These are phyloP conservation scores for Catharus fuscescens DNA, from an alignment of 2,113 vertebrate genomes.

Conservation along the genomic window DNA sequence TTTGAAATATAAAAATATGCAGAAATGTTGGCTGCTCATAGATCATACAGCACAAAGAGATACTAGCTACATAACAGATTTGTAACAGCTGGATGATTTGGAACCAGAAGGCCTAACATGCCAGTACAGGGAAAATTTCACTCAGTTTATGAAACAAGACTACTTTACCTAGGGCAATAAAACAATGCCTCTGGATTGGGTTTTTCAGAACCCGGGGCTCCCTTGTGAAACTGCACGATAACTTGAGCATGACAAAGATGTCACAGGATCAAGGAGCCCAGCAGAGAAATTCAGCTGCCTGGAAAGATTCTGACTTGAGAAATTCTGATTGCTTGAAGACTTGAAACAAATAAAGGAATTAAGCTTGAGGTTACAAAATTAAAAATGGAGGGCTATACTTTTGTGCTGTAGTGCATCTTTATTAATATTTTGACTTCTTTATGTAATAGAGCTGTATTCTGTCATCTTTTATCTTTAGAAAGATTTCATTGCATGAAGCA, in stretches of 20 bases:
- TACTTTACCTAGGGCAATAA: conserved; percentile 28
- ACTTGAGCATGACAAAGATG: conserved; percentile 54
- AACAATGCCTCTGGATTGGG: conserved; percentile 40
- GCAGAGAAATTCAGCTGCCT: conserved; percentile 49
- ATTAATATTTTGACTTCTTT: background rate
- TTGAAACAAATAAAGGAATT: background rate
- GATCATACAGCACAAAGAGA: background rate
- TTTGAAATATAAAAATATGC: background rate
- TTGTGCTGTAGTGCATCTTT: background rate
- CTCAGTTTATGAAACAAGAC: conserved; percentile 40
- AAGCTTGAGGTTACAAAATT: conserved; percentile 12
- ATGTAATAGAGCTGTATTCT: background rate
- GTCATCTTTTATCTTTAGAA: background rate
- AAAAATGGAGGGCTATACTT: background rate
- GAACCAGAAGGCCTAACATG: conserved; percentile 51
- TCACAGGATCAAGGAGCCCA: conserved; percentile 25
- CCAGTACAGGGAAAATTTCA: conserved; percentile 42
- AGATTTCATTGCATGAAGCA: background rate
- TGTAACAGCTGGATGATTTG: conserved; percentile 47
- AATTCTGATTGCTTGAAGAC: background rate
- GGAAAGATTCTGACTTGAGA: conserved; percentile 11
- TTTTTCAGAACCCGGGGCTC: conserved; percentile 37
- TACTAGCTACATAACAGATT: conserved; percentile 52
- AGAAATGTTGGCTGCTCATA: background rate
- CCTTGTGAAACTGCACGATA: background rate